phyloP scores from a whole-genome alignment of 2,113 vertebrate species.

The Elephas maximus region DNA sequence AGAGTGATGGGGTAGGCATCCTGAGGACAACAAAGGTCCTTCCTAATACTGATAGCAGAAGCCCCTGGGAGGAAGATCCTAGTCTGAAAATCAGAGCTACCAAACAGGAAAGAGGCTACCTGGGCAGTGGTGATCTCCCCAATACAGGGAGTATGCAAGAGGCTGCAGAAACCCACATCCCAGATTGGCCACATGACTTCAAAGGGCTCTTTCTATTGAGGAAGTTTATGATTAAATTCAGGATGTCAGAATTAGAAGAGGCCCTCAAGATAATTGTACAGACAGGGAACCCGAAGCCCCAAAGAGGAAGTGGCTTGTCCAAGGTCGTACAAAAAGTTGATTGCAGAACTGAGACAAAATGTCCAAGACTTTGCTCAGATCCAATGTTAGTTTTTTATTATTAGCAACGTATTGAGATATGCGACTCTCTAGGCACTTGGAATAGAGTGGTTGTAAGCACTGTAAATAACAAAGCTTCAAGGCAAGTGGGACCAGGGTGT shows the following conservation, averaged over 20 bases:
- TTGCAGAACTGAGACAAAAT: background rate
- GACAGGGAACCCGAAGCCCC: conserved; percentile 4
- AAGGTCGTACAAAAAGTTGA: background rate
- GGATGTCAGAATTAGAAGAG: background rate
- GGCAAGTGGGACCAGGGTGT: background rate
- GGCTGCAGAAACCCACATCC: background rate
- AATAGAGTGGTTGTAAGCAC: background rate
- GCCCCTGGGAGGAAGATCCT: background rate
- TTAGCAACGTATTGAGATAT: background rate
- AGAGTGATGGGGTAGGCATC: background rate
- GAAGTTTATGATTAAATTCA: background rate
- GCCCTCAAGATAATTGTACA: background rate
- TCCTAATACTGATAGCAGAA: background rate
- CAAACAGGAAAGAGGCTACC: background rate
- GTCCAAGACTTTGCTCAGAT: background rate
- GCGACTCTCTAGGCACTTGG: background rate
- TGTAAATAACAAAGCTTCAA: background rate
- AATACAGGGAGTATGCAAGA: background rate
- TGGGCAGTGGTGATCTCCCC: background rate
- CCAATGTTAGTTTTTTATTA: background rate
- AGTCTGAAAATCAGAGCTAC: background rate
- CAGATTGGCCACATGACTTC: background rate
- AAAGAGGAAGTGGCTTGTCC: background rate
- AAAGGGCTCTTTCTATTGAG: background rate
- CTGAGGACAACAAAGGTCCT: background rate